Evolutionary conservation across 2,888 invertebrate species (phyloP), one percentile per base, ranked within the genome.

Genomic region (Sipha maydis): DNA sequence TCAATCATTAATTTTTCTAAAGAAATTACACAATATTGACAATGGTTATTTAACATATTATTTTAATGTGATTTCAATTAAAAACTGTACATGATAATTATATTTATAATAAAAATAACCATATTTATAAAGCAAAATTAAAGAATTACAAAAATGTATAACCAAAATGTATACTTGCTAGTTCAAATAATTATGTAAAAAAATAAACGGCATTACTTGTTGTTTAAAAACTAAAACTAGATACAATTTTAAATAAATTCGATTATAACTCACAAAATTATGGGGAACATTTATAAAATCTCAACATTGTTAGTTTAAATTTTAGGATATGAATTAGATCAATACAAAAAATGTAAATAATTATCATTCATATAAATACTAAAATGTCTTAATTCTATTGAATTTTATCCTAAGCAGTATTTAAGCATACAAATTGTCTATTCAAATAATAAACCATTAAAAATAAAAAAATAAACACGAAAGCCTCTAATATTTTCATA

Each of bases 131-230:
- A 8, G 34, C 48, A 31, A 34, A 76, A 84, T 41, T 1, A 75
- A 84, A 28, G 7, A 84, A 61, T 85, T 67, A 85, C 34, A 41
- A 67, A 85, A 77, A 85, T 69, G 25, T 71, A 48, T 69, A 69
- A 3, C 28, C 3, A 69, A 80, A 48, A 9, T 48, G 8, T 48
- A 48, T 82, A 67, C 67, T 84, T 31, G 5, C 19, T 67, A 75
- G 14, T 31, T 19, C 25, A n/a, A n/a, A 83, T 75, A 17, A 84
- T n/a, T 28, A 41, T 41, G 28, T 84, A 84, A 61, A 83, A 73
- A 76, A 76, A 77, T 85, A 77, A 77, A 77, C 14, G 28, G n/a
- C 7, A 61, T 61, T 25, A 76, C 2, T 83, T 38, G 38, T 61
- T 19, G 31, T 85, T 67, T 61, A 69, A 69, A 85, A 85, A 77